Evolutionary conservation across 2,113 vertebrate species (phyloP).

Genomic region (Pygoscelis adeliae): DNA sequence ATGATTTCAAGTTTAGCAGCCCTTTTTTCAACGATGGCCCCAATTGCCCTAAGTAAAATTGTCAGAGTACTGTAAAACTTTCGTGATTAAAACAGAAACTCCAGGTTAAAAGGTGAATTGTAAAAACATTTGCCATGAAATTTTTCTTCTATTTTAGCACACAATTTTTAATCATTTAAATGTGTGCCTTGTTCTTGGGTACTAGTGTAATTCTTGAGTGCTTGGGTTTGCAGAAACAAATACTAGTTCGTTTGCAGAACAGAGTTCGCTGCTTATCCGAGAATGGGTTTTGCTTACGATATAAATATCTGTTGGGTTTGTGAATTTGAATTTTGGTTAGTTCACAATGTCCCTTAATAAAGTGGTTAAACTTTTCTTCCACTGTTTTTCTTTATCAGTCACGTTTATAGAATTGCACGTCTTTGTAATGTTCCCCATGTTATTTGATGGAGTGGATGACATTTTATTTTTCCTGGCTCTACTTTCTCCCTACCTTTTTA

Average conservation of each 20-base stretch:
- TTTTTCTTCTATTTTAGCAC: background rate
- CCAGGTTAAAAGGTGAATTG: background rate
- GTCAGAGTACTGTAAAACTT: background rate
- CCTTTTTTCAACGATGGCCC: background rate
- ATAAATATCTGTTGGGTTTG: background rate
- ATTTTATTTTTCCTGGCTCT: background rate
- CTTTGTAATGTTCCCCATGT: background rate
- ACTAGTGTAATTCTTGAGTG: background rate
- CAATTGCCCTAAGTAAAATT: background rate
- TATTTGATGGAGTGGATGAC: background rate
- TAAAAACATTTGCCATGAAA: background rate
- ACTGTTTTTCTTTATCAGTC: background rate
- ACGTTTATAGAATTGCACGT: background rate
- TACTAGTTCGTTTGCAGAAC: background rate
- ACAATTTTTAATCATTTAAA: background rate
- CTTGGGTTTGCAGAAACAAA: background rate
- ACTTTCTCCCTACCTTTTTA: background rate
- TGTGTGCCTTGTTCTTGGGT: background rate
- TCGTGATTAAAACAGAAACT: background rate
- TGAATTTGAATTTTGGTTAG: background rate
- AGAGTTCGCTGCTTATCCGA: background rate
- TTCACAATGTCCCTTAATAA: background rate
- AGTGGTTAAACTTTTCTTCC: background rate
- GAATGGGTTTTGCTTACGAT: background rate
- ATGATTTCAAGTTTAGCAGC: background rate